A percentile compares a stretch with the other conserved stretches of the same genome.
phyloP scores from a whole-genome alignment of 2,888 invertebrate species.

The Plagiodera versicolora region DNA sequence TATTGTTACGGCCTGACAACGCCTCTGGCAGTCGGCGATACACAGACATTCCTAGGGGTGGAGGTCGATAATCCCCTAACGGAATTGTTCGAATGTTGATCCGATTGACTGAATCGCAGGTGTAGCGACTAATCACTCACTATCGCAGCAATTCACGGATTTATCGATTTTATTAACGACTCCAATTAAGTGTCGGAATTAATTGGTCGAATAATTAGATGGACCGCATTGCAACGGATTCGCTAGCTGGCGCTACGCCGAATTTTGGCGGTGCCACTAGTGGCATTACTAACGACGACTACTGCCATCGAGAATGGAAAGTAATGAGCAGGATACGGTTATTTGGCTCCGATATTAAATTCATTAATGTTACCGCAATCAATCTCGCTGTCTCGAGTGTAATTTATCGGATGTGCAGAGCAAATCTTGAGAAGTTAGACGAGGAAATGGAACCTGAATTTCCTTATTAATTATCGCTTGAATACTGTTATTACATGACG shows the following conservation, averaged over 20 bases:
- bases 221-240: conserved; percentile 6
- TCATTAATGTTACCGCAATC: neutral
- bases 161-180: conserved; percentile 27
- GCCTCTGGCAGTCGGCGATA: too few relatives aligned
- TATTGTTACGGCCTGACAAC: too few relatives aligned
- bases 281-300: neutral
- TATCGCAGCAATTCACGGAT: neutral
- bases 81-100: neutral
- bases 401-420: too few relatives aligned
- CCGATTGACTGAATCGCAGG: neutral
- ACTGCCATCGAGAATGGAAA: neutral
- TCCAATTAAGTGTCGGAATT: conserved; percentile 22
- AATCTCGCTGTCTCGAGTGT: neutral
- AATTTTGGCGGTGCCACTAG: neutral
- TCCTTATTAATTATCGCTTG: too few relatives aligned
- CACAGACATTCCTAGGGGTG: too few relatives aligned
- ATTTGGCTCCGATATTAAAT: neutral
- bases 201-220: conserved; percentile 20
- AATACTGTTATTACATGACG: too few relatives aligned
- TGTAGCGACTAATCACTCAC: neutral
- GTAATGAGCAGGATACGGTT: neutral
- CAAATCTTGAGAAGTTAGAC: too few relatives aligned
- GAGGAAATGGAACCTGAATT: too few relatives aligned
- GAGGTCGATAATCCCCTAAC: too few relatives aligned
- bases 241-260: neutral